Conservation (phyloP, 2,113 vertebrate species). For the Melanerpes aurifrons region DNA sequence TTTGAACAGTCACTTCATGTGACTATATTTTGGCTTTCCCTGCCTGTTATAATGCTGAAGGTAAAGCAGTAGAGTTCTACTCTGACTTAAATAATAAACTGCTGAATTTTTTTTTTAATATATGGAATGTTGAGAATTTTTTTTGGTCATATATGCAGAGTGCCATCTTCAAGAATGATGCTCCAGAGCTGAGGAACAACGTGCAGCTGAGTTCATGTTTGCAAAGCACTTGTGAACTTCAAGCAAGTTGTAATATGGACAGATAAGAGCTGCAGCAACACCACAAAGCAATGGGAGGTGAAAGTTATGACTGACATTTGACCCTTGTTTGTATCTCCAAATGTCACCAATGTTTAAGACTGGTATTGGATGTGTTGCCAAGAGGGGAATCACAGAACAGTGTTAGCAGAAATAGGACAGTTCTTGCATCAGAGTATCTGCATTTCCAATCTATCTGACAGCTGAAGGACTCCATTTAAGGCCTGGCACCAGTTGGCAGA, state of each 20-base stretch:
- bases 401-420: not conserved
- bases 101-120: not conserved
- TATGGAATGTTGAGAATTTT: not conserved
- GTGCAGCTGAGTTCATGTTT: not conserved
- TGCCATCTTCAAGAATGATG: not conserved
- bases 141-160: not conserved
- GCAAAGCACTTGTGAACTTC: not conserved
- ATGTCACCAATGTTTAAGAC: not conserved
- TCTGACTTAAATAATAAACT: not conserved
- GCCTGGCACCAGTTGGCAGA: conserved; percentile 16
- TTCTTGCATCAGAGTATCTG: not conserved
- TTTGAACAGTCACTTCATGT: not conserved
- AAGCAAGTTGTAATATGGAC: not conserved
- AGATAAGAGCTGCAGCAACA: not conserved
- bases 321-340: not conserved
- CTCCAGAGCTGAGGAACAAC: not conserved
- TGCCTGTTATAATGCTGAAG: not conserved
- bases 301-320: conserved; percentile 1
- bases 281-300: not conserved
- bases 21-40: not conserved
- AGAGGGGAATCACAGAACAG: not conserved
- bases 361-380: not conserved
- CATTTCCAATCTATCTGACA: not conserved
- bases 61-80: not conserved
- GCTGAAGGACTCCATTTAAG: not conserved